These are phyloP conservation scores for Elachura formosa DNA, from an alignment of 2,113 vertebrate genomes.

Conservation along the genomic window DNA sequence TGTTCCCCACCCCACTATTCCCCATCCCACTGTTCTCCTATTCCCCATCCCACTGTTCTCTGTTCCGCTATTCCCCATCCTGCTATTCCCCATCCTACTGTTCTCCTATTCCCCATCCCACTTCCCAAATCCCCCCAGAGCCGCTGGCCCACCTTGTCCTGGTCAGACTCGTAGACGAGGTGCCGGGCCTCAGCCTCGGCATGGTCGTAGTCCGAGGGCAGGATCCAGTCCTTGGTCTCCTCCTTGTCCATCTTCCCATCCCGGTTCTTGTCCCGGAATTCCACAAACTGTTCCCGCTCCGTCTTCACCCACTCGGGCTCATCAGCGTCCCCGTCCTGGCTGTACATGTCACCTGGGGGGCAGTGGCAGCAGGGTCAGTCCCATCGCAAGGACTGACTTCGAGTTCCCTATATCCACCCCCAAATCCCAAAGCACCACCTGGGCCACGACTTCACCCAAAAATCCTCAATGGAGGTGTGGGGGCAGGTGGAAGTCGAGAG, in stretches of 20 bases:
- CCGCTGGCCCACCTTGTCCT: constrained; percentile 76
- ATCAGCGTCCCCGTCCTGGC: constrained; percentile 72
- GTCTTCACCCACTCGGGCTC: constrained; percentile 91
- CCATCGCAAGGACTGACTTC: not conserved
- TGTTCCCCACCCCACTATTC: not conserved
- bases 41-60: too few relatives aligned
- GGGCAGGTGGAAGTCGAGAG: not conserved
- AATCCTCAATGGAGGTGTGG: fast-evolving
- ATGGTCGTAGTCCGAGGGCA: constrained; percentile 87
- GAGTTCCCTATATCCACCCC: not conserved
- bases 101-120: fast-evolving
- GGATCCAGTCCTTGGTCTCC: constrained; percentile 91
- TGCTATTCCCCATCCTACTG: not conserved
- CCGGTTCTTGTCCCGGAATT: constrained; percentile 89
- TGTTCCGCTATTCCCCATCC: too few relatives aligned
- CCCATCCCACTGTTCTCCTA: too few relatives aligned
- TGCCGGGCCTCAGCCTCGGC: constrained; percentile 89
- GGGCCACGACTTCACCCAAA: not conserved
- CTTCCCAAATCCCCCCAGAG: not conserved
- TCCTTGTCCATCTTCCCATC: constrained; percentile 92
- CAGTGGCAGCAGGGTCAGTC: not conserved
- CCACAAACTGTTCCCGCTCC: constrained; percentile 87
- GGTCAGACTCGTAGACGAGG: constrained; percentile 85
- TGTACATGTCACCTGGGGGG: constrained; percentile 86
- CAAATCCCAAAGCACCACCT: not conserved